Conservation (phyloP, 2,113 vertebrate species). For the Formicarius rufipectus region DNA sequence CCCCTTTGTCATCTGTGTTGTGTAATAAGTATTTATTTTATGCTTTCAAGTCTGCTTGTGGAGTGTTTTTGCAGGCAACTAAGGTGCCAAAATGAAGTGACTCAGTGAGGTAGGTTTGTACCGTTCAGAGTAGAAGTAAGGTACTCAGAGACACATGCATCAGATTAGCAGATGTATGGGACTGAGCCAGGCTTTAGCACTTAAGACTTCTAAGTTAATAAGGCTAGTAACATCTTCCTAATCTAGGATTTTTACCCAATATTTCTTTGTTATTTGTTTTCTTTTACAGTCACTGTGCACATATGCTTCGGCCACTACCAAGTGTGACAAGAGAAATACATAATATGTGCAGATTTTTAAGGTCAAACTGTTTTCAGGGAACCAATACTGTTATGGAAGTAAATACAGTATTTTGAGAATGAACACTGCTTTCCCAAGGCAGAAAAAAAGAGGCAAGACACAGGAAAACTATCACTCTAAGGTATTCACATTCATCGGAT, state of each 20-base stretch:
- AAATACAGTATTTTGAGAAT: slow-evolving; percentile 8
- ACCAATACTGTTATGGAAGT: background rate
- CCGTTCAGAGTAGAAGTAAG: background rate
- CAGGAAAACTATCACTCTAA: slow-evolving; percentile 9
- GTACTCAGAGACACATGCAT: background rate
- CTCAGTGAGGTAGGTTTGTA: background rate
- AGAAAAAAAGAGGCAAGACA: background rate
- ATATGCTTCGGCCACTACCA: background rate
- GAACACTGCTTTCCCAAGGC: background rate
- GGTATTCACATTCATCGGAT: slow-evolving; percentile 21
- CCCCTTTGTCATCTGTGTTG: background rate
- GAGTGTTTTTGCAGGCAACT: background rate
- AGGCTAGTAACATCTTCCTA: background rate
- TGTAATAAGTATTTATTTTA: background rate
- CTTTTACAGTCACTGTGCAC: background rate
- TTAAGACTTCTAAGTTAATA: background rate
- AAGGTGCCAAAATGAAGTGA: background rate
- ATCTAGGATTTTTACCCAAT: background rate
- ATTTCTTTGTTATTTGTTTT: background rate
- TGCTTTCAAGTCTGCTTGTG: background rate
- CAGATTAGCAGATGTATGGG: background rate
- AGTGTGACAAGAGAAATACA: background rate
- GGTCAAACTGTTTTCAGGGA: background rate
- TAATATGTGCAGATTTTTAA: background rate
- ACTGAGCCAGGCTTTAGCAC: background rate